Conservation (phyloP, 2,797 vertebrate species). For the Enteromius paludinosus region DNA sequence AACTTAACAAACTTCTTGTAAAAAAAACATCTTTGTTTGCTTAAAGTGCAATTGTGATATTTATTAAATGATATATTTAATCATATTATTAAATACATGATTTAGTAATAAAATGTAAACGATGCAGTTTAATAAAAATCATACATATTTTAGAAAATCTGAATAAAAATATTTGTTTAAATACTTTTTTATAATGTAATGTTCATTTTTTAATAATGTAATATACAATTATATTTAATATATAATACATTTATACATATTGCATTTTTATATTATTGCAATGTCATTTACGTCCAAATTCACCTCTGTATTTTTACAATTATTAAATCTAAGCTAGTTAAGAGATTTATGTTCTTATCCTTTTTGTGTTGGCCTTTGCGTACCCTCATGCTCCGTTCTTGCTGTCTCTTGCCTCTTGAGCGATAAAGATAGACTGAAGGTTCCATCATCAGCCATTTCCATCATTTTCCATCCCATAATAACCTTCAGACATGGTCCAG, state of each 20-base stretch:
- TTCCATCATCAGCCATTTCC: conserved; percentile 6
- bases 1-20: neutral
- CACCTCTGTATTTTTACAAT: neutral
- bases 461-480: conserved; percentile 32
- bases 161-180: neutral
- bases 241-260: no score
- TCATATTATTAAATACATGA: neutral
- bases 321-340: neutral
- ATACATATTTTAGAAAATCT: neutral
- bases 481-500: conserved; percentile 23
- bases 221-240: no score
- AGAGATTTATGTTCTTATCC: neutral
- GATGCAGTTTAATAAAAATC: no score
- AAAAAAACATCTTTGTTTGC: neutral
- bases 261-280: neutral
- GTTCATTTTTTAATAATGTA: no score
- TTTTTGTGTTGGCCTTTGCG: neutral
- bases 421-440: neutral
- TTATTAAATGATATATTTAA: neutral
- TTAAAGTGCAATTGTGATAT: neutral
- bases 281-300: neutral
- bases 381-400: neutral
- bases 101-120: neutral
- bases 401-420: neutral
- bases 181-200: neutral